These are phyloP conservation scores for Eupithecia insigniata DNA, from an alignment of 2,888 invertebrate species.

Conservation along the genomic window DNA sequence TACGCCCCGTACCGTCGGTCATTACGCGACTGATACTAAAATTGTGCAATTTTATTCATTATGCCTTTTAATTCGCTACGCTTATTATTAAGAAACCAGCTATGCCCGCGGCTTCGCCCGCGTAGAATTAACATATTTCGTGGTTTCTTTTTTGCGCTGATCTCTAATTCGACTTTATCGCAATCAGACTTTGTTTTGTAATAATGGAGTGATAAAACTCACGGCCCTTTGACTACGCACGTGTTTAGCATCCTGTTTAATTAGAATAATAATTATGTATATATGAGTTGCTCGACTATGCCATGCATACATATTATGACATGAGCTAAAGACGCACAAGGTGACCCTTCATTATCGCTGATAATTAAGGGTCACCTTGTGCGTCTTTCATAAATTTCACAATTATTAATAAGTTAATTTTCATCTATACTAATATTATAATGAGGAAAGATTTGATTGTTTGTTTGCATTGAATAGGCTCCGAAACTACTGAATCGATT, in stretches of 20 bases:
- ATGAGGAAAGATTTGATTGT: too few species aligned
- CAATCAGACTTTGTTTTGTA: neutral
- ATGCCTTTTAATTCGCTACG: neutral
- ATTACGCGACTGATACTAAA: too few species aligned
- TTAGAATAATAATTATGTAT: neutral
- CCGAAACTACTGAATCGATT: too few species aligned
- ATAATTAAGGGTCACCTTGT: neutral
- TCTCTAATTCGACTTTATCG: neutral
- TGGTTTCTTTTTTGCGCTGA: neutral
- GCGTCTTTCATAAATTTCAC: neutral
- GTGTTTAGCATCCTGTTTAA: slow-evolving; percentile 5
- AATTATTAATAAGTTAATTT: too few species aligned
- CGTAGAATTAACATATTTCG: neutral
- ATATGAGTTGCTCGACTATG: too few species aligned
- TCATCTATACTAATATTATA: too few species aligned
- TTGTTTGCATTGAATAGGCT: too few species aligned
- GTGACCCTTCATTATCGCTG: too few species aligned
- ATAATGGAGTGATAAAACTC: neutral
- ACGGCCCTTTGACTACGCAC: neutral
- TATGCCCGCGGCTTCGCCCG: neutral
- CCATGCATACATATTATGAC: neutral
- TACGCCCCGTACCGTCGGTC: too few species aligned
- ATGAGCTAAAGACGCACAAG: too few species aligned
- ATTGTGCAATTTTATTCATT: too few species aligned
- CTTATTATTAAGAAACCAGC: neutral